Conservation (phyloP, 2,797 vertebrate genomes). For the Lutjanus campechanus region DNA sequence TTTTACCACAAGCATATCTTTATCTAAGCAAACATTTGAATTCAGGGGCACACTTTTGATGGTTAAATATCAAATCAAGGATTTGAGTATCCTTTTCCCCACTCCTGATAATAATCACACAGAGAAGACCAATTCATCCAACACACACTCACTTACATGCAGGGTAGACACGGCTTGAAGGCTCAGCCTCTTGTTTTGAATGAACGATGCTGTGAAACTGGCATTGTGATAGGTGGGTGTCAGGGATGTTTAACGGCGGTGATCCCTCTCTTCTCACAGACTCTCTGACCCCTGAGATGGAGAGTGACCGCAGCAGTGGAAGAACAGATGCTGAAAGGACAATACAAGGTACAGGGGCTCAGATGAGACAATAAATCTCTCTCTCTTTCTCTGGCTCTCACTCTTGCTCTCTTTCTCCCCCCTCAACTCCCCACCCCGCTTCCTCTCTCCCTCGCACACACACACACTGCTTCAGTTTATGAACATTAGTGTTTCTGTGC, state of each 20-base stretch:
- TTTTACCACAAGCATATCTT: not conserved
- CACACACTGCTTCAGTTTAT: constrained; percentile 85
- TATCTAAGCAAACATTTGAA: not conserved
- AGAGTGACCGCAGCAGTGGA: constrained; percentile 99
- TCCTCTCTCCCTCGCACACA: constrained; percentile 21
- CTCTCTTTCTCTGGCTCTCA: constrained; percentile 84
- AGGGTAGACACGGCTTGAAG: constrained; percentile 28
- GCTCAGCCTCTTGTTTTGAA: constrained; percentile 70
- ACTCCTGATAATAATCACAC: constrained; percentile 21
- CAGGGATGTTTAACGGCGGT: constrained; percentile 89
- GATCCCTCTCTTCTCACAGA: constrained; percentile 95
- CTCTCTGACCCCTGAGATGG: constrained; percentile 99
- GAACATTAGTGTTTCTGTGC: constrained; percentile 94
- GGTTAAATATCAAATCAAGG: constrained; percentile 20
- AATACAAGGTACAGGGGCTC: constrained; percentile 99
- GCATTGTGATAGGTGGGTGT: constrained; percentile 76
- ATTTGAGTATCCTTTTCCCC: not conserved
- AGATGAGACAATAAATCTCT: constrained; percentile 99
- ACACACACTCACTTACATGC: not conserved
- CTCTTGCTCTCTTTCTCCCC: constrained; percentile 62
- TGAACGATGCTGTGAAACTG: constrained; percentile 70
- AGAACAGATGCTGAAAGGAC: constrained; percentile 99
- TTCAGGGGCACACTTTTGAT: not conserved
- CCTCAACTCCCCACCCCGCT: not conserved
- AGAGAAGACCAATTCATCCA: not conserved